Evolutionary conservation across 2,888 invertebrate genomes (phyloP), one percentile per base, ranked within the genome.

Genomic region (Siphlonurus alternatus): DNA sequence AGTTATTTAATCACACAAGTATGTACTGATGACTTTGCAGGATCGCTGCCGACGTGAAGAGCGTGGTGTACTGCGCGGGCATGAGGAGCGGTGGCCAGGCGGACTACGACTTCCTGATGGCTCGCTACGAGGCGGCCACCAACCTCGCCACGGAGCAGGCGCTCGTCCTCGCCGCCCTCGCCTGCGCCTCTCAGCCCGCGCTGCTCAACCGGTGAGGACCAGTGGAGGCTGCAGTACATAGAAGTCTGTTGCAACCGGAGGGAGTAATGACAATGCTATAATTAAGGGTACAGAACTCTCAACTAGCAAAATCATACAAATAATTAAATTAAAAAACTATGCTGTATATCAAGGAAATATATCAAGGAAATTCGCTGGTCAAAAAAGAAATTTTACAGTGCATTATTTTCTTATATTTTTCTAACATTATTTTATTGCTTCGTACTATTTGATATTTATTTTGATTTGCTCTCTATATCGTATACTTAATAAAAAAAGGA

Each of bases 61-160:
- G 79, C 0, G 75, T 82, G 0, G 84, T 86, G 0, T 87, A 85
- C 73, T 87, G 87, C 71, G 75, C 77, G 3, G 87, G 82, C 22
- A 72, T 90, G 0, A 79, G 78, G 64, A 74, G 81, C 65, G 89
- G 89, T 56, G 81, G 81, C 0, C 75, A 80, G 23, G 76, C 76
- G 0, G 88, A 88, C 71, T 91, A 88, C 83, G 79, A 86, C 38
- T 85, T 86, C 73, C 76, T 88, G 53, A 87, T 85, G 81, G 70
- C 78, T 2, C 76, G 81, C 69, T 88, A 85, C 75, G 70, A 75
- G 51, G 77, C 77, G 62, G 76, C 84, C 1, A 79, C 80, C 18
- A 38, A 38, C 38, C 81, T 84, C 60, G 84, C 85, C 1, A 76
- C 80, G 1, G 81, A 87, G 69, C 80, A 84, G 60, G 76, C 77